A percentile compares a stretch with the other conserved stretches of the same genome.
These are phyloP conservation scores for Sebastes diaconus DNA, from an alignment of 2,797 vertebrate species.

Conservation along the genomic window DNA sequence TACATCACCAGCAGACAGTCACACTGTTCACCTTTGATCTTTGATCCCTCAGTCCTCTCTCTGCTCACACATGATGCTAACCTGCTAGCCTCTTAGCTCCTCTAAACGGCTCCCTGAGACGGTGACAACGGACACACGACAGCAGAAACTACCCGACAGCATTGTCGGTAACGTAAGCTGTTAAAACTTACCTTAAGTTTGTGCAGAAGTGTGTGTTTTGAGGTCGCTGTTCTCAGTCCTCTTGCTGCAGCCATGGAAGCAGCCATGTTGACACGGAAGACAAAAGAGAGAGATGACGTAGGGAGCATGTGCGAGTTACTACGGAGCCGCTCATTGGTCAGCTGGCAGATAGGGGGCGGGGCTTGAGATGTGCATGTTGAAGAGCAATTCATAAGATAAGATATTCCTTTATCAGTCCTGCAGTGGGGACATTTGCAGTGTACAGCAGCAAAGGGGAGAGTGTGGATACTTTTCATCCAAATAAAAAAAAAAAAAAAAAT, in stretches of 20 bases:
- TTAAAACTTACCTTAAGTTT: constrained; percentile 77
- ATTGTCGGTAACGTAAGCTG: accelerated
- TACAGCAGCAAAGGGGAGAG: too few species aligned
- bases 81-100: constrained; percentile 40
- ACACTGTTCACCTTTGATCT: constrained; percentile 47
- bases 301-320: constrained; percentile 23
- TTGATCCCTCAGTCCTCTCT: constrained; percentile 24
- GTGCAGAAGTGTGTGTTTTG: constrained; percentile 75
- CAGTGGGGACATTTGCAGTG: too few species aligned
- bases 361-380: constrained; percentile 3
- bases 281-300: constrained; percentile 55
- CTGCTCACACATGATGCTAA: constrained; percentile 36
- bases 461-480: not conserved
- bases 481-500: not conserved
- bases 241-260: constrained; percentile 79
- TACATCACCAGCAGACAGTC: not conserved
- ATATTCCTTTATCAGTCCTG: too few species aligned
- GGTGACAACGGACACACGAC: not conserved
- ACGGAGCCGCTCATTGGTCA: constrained; percentile 53
- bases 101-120: not conserved
- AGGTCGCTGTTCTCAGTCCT: constrained; percentile 78
- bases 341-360: constrained; percentile 25
- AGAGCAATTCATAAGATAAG: not conserved
- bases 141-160: not conserved
- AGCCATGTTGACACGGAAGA: constrained; percentile 90